These are phyloP conservation scores for Melinaea marsaeus DNA, from an alignment of 2,888 invertebrate genomes.

Conservation along the genomic window DNA sequence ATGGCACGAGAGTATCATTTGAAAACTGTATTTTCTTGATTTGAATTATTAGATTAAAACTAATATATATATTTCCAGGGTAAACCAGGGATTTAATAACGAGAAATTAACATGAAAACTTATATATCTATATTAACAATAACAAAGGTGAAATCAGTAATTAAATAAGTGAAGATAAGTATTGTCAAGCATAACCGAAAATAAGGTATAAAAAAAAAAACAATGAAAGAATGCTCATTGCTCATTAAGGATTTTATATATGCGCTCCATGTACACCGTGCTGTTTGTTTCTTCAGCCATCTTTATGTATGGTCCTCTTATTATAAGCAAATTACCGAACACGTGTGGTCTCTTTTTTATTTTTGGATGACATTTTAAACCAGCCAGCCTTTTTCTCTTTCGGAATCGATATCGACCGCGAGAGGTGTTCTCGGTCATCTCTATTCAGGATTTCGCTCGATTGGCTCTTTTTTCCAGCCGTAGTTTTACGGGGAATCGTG, in stretches of 20 bases:
- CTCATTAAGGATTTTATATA: no score
- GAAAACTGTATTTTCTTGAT: not conserved
- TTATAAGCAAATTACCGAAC: slow-evolving; percentile 48
- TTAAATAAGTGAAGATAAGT: no score
- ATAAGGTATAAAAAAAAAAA: no score
- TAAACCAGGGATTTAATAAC: not conserved
- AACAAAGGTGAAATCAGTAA: no score
- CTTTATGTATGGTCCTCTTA: not conserved
- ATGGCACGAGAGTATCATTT: slow-evolving; percentile 34
- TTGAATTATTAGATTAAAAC: slow-evolving; percentile 6
- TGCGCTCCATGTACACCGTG: not conserved
- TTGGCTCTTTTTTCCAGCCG: slow-evolving; percentile 72
- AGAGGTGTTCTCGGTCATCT: slow-evolving; percentile 70
- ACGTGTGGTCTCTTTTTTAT: slow-evolving; percentile 64
- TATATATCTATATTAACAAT: no score
- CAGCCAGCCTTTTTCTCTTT: slow-evolving; percentile 86
- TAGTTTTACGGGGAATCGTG: slow-evolving; percentile 64
- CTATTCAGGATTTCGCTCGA: slow-evolving; percentile 81
- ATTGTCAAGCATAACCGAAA: no score
- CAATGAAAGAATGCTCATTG: no score
- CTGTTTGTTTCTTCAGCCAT: slow-evolving; percentile 1
- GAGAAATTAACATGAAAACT: no score
- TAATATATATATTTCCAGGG: not conserved
- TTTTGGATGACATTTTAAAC: slow-evolving; percentile 80
- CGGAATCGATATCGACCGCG: slow-evolving; percentile 84